Evolutionary conservation across 2,888 invertebrate genomes (phyloP).

Genomic region (Brenthis daphne): DNA sequence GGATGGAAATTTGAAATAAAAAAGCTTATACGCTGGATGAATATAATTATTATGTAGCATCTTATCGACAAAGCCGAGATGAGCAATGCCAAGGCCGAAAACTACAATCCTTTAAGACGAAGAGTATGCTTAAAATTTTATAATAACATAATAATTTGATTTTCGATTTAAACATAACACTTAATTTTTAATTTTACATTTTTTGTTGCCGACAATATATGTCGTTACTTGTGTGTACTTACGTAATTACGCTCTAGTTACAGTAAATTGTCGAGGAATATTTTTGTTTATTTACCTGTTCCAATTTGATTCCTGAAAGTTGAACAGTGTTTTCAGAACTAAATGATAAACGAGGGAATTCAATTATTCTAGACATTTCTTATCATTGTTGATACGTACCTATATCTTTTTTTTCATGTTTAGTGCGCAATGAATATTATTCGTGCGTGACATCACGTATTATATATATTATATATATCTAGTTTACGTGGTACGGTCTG

Average conservation of each 20-base stretch:
- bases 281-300: conserved; percentile 24
- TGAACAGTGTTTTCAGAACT: conserved; percentile 14
- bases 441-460: conserved; percentile 32
- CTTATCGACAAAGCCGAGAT: too few species aligned
- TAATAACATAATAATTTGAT: too few species aligned
- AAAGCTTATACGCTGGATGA: too few species aligned
- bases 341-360: conserved; percentile 25
- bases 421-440: conserved; percentile 1
- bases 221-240: too few species aligned
- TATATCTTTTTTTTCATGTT: conserved; percentile 16
- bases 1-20: too few species aligned
- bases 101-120: too few species aligned
- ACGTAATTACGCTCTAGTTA: not conserved
- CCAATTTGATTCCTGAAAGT: conserved; percentile 16
- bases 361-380: conserved; percentile 16
- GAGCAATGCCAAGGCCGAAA: too few species aligned
- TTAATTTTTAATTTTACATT: too few species aligned
- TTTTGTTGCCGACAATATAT: too few species aligned
- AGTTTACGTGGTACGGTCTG: not conserved
- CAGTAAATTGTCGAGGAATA: not conserved
- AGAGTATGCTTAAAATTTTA: too few species aligned
- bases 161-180: too few species aligned
- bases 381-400: conserved; percentile 25
- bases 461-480: not conserved
- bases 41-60: too few species aligned